A percentile compares a stretch with the other conserved stretches of the same genome.
phyloP scores from a whole-genome alignment of 2,113 vertebrate species.

The Nyctibius bracteatus region DNA sequence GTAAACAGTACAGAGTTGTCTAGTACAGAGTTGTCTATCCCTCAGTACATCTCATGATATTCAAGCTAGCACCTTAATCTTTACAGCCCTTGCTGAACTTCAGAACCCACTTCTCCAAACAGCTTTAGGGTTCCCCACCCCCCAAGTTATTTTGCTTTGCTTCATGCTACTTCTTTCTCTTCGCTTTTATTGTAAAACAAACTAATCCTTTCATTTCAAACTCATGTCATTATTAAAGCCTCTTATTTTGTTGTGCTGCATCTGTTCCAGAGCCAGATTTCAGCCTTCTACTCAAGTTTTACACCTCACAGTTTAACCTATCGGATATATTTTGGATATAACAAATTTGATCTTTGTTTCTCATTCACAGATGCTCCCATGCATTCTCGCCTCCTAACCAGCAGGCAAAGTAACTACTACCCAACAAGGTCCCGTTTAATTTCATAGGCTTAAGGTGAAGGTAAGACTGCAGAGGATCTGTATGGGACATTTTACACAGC shows the following conservation, averaged over 20 bases:
- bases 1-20: background rate
- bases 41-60: background rate
- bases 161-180: background rate
- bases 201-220: constrained; percentile 39
- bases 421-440: background rate
- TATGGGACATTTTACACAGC: background rate
- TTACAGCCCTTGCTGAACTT: background rate
- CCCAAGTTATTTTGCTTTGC: background rate
- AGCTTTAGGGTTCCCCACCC: background rate
- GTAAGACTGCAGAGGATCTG: background rate
- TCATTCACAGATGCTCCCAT: background rate
- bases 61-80: background rate
- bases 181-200: background rate
- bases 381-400: background rate
- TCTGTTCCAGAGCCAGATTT: background rate
- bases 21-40: no score
- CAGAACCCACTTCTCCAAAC: background rate
- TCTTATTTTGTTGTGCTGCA: background rate
- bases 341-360: background rate
- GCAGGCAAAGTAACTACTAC: background rate
- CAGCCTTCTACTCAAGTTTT: background rate
- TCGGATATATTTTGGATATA: background rate
- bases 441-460: background rate
- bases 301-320: background rate
- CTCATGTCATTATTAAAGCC: constrained; percentile 13